A percentile compares a stretch with the other conserved stretches of the same genome.
These are phyloP conservation scores for Campoletis sonorensis DNA, from an alignment of 1,140 invertebrate species.

Conservation along the genomic window DNA sequence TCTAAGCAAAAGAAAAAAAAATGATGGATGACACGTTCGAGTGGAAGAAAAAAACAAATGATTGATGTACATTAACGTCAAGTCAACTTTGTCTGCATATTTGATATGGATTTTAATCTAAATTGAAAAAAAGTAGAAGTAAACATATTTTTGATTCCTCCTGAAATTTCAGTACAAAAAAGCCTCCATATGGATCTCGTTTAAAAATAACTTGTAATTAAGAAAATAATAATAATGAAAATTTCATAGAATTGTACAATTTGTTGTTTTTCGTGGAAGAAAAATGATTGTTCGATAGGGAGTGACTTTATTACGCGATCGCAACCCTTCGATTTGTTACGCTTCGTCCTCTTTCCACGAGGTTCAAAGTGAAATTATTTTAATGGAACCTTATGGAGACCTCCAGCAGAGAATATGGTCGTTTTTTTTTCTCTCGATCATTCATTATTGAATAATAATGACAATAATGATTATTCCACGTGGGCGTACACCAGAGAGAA, in stretches of 20 bases:
- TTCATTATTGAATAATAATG: conserved; percentile 40
- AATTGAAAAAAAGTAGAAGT: no score
- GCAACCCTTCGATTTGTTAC: conserved; percentile 13
- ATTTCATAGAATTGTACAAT: background rate
- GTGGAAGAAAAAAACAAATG: no score
- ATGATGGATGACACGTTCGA: no score
- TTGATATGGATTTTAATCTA: no score
- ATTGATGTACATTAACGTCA: no score
- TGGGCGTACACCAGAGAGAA: conserved; percentile 33
- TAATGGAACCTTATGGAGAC: conserved; percentile 23
- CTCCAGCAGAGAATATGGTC: conserved; percentile 19
- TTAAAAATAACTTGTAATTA: no score
- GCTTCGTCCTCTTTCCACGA: background rate
- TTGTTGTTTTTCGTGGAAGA: background rate
- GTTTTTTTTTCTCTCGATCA: conserved; percentile 15
- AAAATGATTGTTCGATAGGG: background rate
- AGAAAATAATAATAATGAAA: background rate
- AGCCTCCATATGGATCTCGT: no score
- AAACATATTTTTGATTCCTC: no score
- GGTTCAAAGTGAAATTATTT: background rate
- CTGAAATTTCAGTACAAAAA: no score
- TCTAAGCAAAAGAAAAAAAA: background rate
- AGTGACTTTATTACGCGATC: background rate
- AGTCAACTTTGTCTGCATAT: no score
- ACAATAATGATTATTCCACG: conserved; percentile 46